A percentile compares a stretch with the other conserved stretches of the same genome.
Evolutionary conservation across 2,113 vertebrate species (phyloP).

Genomic region (Apteryx mantelli): DNA sequence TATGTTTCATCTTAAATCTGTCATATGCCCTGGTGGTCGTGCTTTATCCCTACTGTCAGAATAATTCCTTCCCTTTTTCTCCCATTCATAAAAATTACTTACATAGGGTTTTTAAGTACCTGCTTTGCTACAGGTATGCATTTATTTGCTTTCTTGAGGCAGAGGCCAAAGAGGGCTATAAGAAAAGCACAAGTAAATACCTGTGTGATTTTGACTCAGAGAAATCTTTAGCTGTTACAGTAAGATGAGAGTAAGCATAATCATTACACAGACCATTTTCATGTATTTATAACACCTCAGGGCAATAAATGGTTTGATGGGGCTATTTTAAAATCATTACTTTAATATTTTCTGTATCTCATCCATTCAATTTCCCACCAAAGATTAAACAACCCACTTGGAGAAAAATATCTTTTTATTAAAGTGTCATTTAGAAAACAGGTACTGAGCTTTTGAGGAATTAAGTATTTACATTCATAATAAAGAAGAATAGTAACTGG

Average conservation of each 20-base stretch:
- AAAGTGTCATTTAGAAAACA: constrained; percentile 8
- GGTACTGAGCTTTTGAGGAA: constrained; percentile 17
- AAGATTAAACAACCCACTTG: constrained; percentile 12
- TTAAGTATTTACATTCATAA: constrained; percentile 1
- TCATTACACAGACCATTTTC: constrained; percentile 24
- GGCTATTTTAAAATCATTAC: constrained; percentile 52
- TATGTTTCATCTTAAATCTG: neutral
- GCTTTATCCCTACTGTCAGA: neutral
- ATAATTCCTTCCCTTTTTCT: neutral
- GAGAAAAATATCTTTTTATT: constrained; percentile 42
- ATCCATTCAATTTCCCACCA: constrained; percentile 18
- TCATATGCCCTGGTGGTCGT: neutral
- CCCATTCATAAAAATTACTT: neutral
- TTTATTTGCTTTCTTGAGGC: neutral
- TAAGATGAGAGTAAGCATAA: constrained; percentile 11
- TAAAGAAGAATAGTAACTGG: neutral
- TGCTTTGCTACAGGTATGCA: neutral
- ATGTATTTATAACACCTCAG: constrained; percentile 21
- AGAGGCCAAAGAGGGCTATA: neutral
- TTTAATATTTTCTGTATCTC: constrained; percentile 11
- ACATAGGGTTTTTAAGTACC: neutral
- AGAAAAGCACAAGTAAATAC: neutral
- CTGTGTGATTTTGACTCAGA: neutral
- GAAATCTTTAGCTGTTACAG: neutral
- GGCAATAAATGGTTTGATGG: constrained; percentile 31